phyloP scores from a whole-genome alignment of 2,888 invertebrate genomes.

The Marronus borbonicus region DNA sequence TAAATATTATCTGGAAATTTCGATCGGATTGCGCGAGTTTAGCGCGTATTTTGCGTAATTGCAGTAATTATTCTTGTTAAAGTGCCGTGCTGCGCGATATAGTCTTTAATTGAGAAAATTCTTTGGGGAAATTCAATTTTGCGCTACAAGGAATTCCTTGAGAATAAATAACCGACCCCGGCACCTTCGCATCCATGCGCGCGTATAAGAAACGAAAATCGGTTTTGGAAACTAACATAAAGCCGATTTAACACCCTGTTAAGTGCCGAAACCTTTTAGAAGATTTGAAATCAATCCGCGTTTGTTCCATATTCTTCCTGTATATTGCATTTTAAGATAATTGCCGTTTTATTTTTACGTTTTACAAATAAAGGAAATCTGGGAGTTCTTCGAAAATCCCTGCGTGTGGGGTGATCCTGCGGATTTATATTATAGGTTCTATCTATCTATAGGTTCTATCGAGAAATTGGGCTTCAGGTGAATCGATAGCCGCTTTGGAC shows the following conservation, averaged over 20 bases:
- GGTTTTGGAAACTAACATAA: conserved; percentile 3
- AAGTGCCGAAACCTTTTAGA: conserved; percentile 28
- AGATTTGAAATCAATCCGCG: conserved; percentile 28
- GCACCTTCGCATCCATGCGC: not conserved
- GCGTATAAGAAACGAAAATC: not conserved
- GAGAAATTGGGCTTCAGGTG: not conserved
- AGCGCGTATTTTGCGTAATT: conserved; percentile 34
- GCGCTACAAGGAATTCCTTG: conserved; percentile 20
- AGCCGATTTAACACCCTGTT: conserved; percentile 30
- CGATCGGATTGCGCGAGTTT: conserved; percentile 8
- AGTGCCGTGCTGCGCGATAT: conserved; percentile 33
- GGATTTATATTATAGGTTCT: conserved; percentile 6
- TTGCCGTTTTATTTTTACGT: conserved; percentile 18
- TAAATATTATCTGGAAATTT: conserved; percentile 39
- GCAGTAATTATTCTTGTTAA: conserved; percentile 42
- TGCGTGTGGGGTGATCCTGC: not conserved
- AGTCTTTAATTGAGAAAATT: conserved; percentile 45
- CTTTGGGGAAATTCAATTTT: conserved; percentile 44
- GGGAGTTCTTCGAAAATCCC: not conserved
- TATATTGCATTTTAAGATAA: conserved; percentile 33
- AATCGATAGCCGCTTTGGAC: not conserved
- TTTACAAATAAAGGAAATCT: not conserved
- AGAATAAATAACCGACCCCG: conserved; percentile 31
- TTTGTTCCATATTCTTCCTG: not conserved
- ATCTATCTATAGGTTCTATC: not conserved